phyloP scores from a whole-genome alignment of 2,888 invertebrate species.

The Tenthredo livida region DNA sequence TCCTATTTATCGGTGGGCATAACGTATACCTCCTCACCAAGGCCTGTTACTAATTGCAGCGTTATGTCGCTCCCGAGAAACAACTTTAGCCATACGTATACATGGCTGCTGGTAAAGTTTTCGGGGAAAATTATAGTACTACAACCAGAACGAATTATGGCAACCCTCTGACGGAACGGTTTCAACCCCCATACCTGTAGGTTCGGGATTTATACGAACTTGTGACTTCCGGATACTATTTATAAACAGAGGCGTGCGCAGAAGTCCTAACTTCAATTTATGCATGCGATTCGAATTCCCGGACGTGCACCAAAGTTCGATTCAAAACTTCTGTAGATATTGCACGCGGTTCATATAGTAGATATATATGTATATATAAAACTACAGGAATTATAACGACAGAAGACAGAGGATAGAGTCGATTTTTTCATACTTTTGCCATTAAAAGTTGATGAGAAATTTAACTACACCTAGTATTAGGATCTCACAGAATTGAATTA shows the following conservation, averaged over 20 bases:
- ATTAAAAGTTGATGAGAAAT: background rate
- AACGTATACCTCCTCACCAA: background rate
- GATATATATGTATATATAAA: background rate
- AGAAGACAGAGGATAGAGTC: background rate
- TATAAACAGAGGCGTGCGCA: background rate
- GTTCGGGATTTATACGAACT: constrained; percentile 11
- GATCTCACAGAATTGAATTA: background rate
- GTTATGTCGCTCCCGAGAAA: constrained; percentile 21
- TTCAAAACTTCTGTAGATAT: background rate
- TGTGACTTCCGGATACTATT: background rate
- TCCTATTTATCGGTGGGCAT: background rate
- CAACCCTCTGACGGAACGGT: constrained; percentile 21
- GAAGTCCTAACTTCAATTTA: background rate
- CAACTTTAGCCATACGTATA: constrained; percentile 11
- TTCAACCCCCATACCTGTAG: background rate
- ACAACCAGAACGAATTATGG: constrained; percentile 17
- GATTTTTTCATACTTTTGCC: background rate
- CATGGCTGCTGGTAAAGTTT: constrained; percentile 25
- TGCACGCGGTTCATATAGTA: background rate
- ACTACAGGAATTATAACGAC: background rate
- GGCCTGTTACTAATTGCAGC: constrained; percentile 28
- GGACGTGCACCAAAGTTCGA: background rate
- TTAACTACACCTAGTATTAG: background rate
- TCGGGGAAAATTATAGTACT: constrained; percentile 30
- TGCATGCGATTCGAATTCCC: background rate